phyloP scores from a whole-genome alignment of 2,888 invertebrate species.

The Abscondita cerata region DNA sequence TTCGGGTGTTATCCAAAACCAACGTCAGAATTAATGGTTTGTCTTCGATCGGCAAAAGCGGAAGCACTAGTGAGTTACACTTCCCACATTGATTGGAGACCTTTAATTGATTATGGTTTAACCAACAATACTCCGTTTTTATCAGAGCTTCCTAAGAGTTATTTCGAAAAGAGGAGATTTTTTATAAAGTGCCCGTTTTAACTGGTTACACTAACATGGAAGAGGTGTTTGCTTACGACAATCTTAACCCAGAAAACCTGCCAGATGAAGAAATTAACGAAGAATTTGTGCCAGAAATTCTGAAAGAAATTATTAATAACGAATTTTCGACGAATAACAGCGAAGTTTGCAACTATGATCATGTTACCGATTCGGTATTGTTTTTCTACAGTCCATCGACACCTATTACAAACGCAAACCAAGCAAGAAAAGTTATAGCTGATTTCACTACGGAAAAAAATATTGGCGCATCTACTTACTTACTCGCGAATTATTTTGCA shows the following conservation, averaged over 20 bases:
- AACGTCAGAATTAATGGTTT: slow-evolving; percentile 71
- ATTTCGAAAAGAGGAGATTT: slow-evolving; percentile 69
- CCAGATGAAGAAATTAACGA: slow-evolving; percentile 67
- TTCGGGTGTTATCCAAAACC: slow-evolving; percentile 76
- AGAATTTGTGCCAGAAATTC: slow-evolving; percentile 63
- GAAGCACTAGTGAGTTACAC: slow-evolving; percentile 67
- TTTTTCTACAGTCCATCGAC: slow-evolving; percentile 79
- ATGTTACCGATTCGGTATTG: slow-evolving; percentile 74
- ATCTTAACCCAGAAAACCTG: slow-evolving; percentile 64
- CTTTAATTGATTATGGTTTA: slow-evolving; percentile 75
- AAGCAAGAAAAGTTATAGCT: slow-evolving; percentile 70
- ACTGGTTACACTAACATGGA: slow-evolving; percentile 82
- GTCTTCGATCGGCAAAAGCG: slow-evolving; percentile 69
- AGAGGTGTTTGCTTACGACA: slow-evolving; percentile 69
- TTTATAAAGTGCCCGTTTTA: slow-evolving; percentile 73
- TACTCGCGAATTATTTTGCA: slow-evolving; percentile 71
- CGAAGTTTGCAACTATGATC: slow-evolving; percentile 67
- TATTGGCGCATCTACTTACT: slow-evolving; percentile 71
- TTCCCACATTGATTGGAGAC: slow-evolving; percentile 73
- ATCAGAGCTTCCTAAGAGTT: slow-evolving; percentile 68
- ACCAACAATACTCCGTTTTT: slow-evolving; percentile 73
- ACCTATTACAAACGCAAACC: slow-evolving; percentile 66
- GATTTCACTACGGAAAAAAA: slow-evolving; percentile 77
- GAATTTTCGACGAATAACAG: slow-evolving; percentile 67
- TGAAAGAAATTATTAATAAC: slow-evolving; percentile 67